Evolutionary conservation across 2,797 vertebrate genomes (phyloP).

Genomic region (Nasua narica): DNA sequence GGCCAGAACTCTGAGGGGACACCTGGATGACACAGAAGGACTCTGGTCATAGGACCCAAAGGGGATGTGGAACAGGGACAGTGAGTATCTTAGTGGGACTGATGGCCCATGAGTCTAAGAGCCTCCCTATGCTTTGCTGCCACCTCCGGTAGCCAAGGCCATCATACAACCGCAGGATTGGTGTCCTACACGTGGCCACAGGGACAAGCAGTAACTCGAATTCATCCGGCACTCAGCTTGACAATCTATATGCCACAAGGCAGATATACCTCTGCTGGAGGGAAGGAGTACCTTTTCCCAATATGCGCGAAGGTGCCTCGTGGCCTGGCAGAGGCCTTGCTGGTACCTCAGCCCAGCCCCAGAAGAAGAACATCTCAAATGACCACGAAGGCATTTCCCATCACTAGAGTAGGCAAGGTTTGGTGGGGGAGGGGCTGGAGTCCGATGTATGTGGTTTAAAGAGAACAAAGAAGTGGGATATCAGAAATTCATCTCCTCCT

Average conservation of each 20-base stretch:
- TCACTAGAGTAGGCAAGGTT: neutral
- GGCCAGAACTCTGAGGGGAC: neutral
- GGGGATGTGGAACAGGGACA: neutral
- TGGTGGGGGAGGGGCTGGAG: neutral
- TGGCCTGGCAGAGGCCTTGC: neutral
- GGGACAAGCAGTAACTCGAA: neutral
- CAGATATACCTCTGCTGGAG: no score
- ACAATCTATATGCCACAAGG: accelerated
- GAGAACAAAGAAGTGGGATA: neutral
- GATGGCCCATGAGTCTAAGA: neutral
- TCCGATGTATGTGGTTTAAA: neutral
- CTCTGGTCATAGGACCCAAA: neutral
- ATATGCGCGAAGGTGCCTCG: accelerated
- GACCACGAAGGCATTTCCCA: neutral
- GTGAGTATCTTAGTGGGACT: neutral
- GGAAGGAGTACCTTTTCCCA: neutral
- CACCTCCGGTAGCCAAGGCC: neutral
- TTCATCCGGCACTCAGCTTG: neutral
- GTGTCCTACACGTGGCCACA: accelerated
- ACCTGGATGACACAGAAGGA: neutral
- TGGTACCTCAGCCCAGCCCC: neutral
- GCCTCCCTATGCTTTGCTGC: accelerated
- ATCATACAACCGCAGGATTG: accelerated
- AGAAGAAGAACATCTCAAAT: neutral
- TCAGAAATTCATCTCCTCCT: neutral